These are phyloP conservation scores for Dendronephthya gigantea DNA, from an alignment of 64 coral and sea anemone genomes.

Conservation along the genomic window DNA sequence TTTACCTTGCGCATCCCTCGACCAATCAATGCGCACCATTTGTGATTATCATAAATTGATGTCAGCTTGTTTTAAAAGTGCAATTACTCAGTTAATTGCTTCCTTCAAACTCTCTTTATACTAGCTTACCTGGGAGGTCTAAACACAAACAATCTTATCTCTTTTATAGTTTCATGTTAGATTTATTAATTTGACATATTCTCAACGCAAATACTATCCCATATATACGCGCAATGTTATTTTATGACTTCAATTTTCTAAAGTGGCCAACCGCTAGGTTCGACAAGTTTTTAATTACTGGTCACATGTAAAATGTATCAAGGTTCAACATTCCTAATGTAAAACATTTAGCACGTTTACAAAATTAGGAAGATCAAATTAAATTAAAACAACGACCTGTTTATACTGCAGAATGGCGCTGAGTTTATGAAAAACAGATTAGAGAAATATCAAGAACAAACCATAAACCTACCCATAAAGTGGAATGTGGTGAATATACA, in stretches of 20 bases:
- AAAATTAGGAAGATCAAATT: conserved; percentile 12
- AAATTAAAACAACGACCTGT: conserved; percentile 23
- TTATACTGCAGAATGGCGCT: conserved; percentile 12
- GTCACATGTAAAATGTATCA: conserved; percentile 16
- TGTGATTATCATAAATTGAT: conserved; percentile 15
- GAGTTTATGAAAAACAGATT: conserved; percentile 20
- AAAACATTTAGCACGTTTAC: conserved; percentile 21
- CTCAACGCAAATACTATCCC: neutral
- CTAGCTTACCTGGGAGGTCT: conserved; percentile 10
- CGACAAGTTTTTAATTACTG: neutral
- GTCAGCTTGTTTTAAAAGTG: conserved; percentile 26
- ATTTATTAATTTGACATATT: conserved; percentile 13
- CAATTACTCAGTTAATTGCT: conserved; percentile 21
- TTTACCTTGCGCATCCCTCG: neutral
- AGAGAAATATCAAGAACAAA: neutral
- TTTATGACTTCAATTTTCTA: neutral
- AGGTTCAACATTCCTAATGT: neutral
- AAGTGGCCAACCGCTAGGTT: neutral
- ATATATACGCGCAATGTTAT: neutral
- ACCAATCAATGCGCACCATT: neutral
- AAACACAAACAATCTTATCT: conserved; percentile 23
- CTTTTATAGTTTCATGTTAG: conserved; percentile 1
- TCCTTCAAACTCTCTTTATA: conserved; percentile 21
- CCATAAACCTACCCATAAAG: neutral
- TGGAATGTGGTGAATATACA: no score